Evolutionary conservation across 1,140 invertebrate genomes (phyloP).

Genomic region (Rhizoglyphus robini): DNA sequence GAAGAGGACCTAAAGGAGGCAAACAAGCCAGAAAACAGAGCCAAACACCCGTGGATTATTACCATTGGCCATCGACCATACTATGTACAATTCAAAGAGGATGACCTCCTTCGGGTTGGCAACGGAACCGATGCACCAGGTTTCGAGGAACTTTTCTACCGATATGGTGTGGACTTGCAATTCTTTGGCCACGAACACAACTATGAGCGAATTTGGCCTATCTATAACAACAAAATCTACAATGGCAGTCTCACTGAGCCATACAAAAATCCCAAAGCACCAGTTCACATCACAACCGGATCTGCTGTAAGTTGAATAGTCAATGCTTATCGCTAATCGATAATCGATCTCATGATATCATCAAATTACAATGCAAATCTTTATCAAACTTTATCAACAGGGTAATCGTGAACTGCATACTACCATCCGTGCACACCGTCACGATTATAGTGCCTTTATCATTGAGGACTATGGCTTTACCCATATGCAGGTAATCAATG

Average conservation of each 20-base stretch:
- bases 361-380: too few relatives aligned
- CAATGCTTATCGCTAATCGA: neutral
- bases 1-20: constrained; percentile 56
- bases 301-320: constrained; percentile 4
- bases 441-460: constrained; percentile 65
- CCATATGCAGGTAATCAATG: constrained; percentile 60
- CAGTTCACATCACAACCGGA: constrained; percentile 62
- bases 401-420: constrained; percentile 28
- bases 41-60: constrained; percentile 75
- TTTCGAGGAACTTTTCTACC: constrained; percentile 67
- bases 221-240: constrained; percentile 63
- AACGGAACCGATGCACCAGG: constrained; percentile 31
- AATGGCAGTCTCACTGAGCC: constrained; percentile 61
- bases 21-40: constrained; percentile 44
- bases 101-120: neutral
- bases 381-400: neutral
- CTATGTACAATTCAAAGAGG: constrained; percentile 53
- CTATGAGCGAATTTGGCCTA: constrained; percentile 83
- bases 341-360: too few relatives aligned
- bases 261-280: constrained; percentile 71
- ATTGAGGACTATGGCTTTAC: constrained; percentile 87
- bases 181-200: constrained; percentile 93
- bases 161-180: constrained; percentile 70
- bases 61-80: constrained; percentile 86
- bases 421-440: constrained; percentile 37